Evolutionary conservation across 2,113 vertebrate species (phyloP).

Genomic region (Pachyramphus minor): DNA sequence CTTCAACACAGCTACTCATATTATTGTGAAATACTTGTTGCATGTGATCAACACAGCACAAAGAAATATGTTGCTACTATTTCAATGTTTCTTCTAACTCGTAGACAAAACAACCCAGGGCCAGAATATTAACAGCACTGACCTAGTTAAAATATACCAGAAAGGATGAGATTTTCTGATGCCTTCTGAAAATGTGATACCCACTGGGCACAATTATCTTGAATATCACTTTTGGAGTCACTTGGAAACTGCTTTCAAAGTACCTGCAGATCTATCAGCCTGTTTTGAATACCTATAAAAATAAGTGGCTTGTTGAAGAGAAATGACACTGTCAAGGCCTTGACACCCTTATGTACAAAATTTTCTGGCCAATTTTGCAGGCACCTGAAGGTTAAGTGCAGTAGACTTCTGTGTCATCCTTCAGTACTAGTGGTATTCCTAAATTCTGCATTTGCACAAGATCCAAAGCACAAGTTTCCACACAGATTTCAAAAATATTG

Average conservation of each 20-base stretch:
- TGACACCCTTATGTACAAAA: not conserved
- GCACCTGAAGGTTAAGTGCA: not conserved
- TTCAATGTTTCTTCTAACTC: constrained; percentile 6
- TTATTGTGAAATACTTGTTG: constrained; percentile 25
- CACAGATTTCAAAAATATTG: not conserved
- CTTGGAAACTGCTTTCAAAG: not conserved
- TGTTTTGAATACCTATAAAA: not conserved
- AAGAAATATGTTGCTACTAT: constrained; percentile 12
- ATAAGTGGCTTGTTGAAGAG: not conserved
- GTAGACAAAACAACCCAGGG: constrained; percentile 15
- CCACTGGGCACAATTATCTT: not conserved
- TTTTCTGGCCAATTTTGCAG: not conserved
- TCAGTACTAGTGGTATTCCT: not conserved
- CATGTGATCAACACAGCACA: not conserved
- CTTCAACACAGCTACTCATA: not conserved
- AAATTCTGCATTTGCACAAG: not conserved
- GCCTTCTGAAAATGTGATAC: not conserved
- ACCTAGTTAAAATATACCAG: not conserved
- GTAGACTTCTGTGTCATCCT: not conserved
- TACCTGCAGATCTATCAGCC: not conserved
- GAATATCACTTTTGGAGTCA: not conserved
- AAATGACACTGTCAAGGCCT: not conserved
- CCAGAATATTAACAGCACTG: not conserved
- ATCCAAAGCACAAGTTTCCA: not conserved
- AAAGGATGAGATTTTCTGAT: not conserved